Evolutionary conservation across 2,797 vertebrate genomes (phyloP), one percentile per base, ranked within the genome.

Genomic region (Lerista edwardsae): DNA sequence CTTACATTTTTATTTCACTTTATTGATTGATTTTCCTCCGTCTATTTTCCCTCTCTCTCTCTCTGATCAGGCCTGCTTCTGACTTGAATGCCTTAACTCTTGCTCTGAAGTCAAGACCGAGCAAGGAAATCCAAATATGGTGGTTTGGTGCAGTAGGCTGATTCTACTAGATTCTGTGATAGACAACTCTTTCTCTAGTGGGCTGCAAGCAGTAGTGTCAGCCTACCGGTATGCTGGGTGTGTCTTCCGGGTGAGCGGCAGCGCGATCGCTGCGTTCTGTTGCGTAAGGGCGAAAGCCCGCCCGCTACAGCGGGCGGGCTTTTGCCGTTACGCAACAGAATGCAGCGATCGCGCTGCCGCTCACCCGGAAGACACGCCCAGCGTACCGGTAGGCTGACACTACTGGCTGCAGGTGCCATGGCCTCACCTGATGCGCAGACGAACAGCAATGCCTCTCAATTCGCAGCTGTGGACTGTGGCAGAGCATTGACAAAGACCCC

Each of bases 1-100:
- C 84, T 89, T 87, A 80, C 39, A 69, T 87, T 88, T 87, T 80
- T 0, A 74, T 90, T 92, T 91, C 0, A 0, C 0, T 84, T n/a
- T 84, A 83, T 81, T 76, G 59, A 87, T 83, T 69, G 2, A 27
- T 68, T 34, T 83, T 78, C 4, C 4, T 1, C 4, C 1, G 67
- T 87, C 68, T 72, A 0, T 86, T 80, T 77, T 29, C n/a, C n/a
- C n/a, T n/a, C 2, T 0, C 75, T 79, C 0, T 1, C 69, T 5
- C 0, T 25, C 79, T 85, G 25, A 74, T 78, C 15, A 87, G 59
- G 91, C 69, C 51, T 19, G 6, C 44, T 64, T 71, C 23, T 61
- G 21, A 8, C 1, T 7, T 21, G 23, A 78, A 41, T 84, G 83
- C 51, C 39, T 41, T 80, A 41, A 10, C 25, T 5, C 1, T 21